These are phyloP conservation scores for Phrynocephalus versicolor DNA, from an alignment of 2,113 vertebrate species.

Conservation along the genomic window DNA sequence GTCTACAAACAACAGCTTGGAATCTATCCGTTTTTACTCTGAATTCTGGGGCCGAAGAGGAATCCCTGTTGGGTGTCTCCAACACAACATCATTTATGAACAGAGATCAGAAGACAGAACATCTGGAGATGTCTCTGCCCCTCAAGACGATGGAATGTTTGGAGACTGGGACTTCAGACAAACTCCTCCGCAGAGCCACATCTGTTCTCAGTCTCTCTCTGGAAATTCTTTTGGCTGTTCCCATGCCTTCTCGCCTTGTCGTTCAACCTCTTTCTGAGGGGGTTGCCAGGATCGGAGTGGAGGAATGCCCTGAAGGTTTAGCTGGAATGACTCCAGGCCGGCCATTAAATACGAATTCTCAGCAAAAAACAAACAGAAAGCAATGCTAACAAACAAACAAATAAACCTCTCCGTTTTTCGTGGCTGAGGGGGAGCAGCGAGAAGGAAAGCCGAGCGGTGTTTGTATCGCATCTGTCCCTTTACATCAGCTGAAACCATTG, in stretches of 20 bases:
- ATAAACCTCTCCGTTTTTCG: too few relatives aligned
- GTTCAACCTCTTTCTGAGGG: neutral
- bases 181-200: too few relatives aligned
- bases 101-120: constrained; percentile 45
- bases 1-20: neutral
- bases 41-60: neutral
- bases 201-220: constrained; percentile 20
- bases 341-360: neutral
- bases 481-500: too few relatives aligned
- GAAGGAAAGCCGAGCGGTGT: too few relatives aligned
- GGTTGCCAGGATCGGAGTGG: neutral
- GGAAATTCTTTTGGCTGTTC: neutral
- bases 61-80: constrained; percentile 4
- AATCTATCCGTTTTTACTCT: neutral
- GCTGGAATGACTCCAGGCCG: neutral
- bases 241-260: neutral
- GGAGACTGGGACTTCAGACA: constrained; percentile 26
- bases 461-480: too few relatives aligned
- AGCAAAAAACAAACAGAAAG: neutral
- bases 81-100: constrained; percentile 32
- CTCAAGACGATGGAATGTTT: constrained; percentile 49
- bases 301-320: neutral
- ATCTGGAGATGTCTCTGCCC: constrained; percentile 65
- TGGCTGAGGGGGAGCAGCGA: too few relatives aligned
- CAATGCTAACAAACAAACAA: too few relatives aligned